These are phyloP conservation scores for Epizoanthus fatuus DNA, from an alignment of 92 coral and sea anemone species.

Conservation along the genomic window DNA sequence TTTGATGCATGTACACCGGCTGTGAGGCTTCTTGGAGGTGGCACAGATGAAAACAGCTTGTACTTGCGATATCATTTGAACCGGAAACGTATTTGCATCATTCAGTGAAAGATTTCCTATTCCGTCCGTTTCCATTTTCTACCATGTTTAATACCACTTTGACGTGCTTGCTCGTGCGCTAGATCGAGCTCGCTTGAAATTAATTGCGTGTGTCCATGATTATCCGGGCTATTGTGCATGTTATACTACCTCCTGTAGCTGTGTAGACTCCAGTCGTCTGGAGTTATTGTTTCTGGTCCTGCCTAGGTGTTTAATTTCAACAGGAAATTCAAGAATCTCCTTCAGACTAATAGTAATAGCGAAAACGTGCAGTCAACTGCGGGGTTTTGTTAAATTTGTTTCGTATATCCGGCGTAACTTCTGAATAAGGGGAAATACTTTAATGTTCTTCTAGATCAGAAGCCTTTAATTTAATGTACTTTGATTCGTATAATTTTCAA, in stretches of 20 bases:
- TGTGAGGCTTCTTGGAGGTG: background rate
- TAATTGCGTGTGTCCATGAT: too few relatives aligned
- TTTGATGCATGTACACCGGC: constrained; percentile 3
- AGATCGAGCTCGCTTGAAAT: too few relatives aligned
- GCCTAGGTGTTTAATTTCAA: background rate
- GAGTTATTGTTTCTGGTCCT: background rate
- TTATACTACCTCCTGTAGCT: background rate
- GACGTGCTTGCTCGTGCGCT: too few relatives aligned
- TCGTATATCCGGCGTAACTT: too few relatives aligned
- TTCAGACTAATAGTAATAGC: background rate
- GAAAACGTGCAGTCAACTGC: background rate
- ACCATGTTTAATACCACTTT: too few relatives aligned
- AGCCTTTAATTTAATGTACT: too few relatives aligned
- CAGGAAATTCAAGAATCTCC: background rate
- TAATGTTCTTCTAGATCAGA: too few relatives aligned
- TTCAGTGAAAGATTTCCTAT: background rate
- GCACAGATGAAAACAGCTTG: background rate
- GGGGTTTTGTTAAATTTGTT: background rate
- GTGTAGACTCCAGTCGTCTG: too few relatives aligned
- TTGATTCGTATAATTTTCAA: too few relatives aligned
- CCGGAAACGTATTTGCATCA: constrained; percentile 28
- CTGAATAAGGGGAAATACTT: too few relatives aligned
- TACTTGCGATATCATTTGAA: background rate
- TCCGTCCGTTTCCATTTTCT: background rate
- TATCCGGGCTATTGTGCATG: background rate